Conservation (phyloP, 2,888 invertebrate genomes). For the Agrypnus murinus region DNA sequence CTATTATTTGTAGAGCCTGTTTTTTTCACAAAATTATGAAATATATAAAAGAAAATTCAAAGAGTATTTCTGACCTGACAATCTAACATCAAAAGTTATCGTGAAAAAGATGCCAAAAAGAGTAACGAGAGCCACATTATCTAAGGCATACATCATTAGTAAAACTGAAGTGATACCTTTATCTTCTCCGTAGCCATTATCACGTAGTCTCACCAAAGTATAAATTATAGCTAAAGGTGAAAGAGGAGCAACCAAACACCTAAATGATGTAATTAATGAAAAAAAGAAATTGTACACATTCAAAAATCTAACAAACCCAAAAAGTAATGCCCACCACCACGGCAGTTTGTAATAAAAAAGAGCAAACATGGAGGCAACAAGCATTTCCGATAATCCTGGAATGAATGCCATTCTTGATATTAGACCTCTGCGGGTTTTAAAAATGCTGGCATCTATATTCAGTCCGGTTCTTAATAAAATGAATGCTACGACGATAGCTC, state of each 20-base stretch:
- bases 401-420: conserved; percentile 14
- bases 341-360: neutral
- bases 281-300: no score
- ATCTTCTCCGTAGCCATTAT: conserved; percentile 6
- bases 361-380: neutral
- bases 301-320: conserved; percentile 9
- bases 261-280: no score
- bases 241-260: conserved; percentile 5
- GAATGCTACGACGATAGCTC: conserved; percentile 1
- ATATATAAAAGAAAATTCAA: no score
- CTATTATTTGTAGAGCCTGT: no score
- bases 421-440: neutral
- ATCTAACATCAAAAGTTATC: conserved; percentile 1
- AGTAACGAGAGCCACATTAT: conserved; percentile 6
- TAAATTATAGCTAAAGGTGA: conserved; percentile 13
- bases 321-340: conserved; percentile 1
- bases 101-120: conserved; percentile 2
- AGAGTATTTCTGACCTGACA: neutral
- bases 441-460: neutral
- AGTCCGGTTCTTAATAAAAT: conserved; percentile 4
- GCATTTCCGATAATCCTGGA: conserved; percentile 11
- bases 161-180: conserved; percentile 8
- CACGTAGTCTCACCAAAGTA: neutral
- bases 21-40: no score
- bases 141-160: conserved; percentile 4